phyloP scores from a whole-genome alignment of 2,797 vertebrate species.

The Paedocypris micromegethes region DNA sequence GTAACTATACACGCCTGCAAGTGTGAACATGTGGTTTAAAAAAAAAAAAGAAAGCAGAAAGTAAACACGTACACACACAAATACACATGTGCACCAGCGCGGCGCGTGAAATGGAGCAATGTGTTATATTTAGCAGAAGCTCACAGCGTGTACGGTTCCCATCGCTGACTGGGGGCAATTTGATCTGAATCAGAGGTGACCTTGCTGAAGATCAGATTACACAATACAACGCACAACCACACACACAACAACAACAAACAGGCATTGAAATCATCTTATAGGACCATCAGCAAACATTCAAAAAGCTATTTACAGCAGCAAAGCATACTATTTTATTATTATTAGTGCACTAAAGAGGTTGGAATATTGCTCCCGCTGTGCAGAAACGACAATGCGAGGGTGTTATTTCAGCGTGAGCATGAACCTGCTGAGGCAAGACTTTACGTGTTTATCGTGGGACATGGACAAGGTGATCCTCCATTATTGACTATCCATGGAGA shows the following conservation, averaged over 20 bases:
- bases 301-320: no score
- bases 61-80: background rate
- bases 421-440: constrained; percentile 18
- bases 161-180: constrained; percentile 39
- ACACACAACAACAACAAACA: constrained; percentile 33
- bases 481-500: constrained; percentile 9
- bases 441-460: constrained; percentile 10
- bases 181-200: constrained; percentile 50
- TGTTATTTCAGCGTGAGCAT: background rate
- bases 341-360: no score
- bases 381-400: no score
- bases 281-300: constrained; percentile 6
- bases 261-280: constrained; percentile 13
- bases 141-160: constrained; percentile 38
- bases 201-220: constrained; percentile 49
- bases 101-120: constrained; percentile 37
- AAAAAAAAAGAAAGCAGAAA: background rate
- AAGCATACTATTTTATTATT: no score
- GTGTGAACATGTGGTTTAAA: background rate
- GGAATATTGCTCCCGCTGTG: no score
- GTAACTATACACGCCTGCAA: background rate
- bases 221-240: constrained; percentile 35
- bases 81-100: constrained; percentile 22
- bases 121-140: constrained; percentile 46
- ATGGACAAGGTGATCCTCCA: constrained; percentile 12